These are phyloP conservation scores for Tenthredo mesomela DNA, from an alignment of 2,888 invertebrate genomes.

Conservation along the genomic window DNA sequence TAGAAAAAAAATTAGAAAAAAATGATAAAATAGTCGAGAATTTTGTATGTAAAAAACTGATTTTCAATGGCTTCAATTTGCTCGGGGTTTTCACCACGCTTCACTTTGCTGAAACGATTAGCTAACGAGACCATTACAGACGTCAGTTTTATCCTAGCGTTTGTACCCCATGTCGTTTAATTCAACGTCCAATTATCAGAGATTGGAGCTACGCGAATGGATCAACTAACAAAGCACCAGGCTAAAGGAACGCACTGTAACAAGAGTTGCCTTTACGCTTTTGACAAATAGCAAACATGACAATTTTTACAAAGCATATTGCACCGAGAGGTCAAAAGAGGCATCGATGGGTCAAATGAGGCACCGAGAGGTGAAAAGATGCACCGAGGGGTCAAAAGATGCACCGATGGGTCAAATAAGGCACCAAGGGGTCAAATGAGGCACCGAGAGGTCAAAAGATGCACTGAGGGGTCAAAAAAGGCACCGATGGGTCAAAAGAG, in stretches of 20 bases:
- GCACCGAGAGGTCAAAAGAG: no score
- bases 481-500: no score
- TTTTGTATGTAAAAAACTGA: background rate
- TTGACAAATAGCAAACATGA: background rate
- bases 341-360: no score
- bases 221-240: slow-evolving; percentile 25
- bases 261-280: background rate
- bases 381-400: no score
- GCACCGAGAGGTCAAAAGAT: no score
- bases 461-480: no score
- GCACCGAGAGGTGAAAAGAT: no score
- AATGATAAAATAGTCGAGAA: background rate
- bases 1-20: background rate
- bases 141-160: slow-evolving; percentile 25
- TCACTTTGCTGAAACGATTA: background rate
- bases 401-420: no score
- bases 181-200: slow-evolving; percentile 48
- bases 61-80: slow-evolving; percentile 17
- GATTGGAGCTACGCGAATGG: slow-evolving; percentile 25
- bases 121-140: slow-evolving; percentile 38
- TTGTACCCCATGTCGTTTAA: slow-evolving; percentile 28
- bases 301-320: background rate
- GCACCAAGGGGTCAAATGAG: no score
- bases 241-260: background rate
- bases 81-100: background rate